phyloP scores from a whole-genome alignment of 2,797 vertebrate species.

The Pyrocephalus nanus region DNA sequence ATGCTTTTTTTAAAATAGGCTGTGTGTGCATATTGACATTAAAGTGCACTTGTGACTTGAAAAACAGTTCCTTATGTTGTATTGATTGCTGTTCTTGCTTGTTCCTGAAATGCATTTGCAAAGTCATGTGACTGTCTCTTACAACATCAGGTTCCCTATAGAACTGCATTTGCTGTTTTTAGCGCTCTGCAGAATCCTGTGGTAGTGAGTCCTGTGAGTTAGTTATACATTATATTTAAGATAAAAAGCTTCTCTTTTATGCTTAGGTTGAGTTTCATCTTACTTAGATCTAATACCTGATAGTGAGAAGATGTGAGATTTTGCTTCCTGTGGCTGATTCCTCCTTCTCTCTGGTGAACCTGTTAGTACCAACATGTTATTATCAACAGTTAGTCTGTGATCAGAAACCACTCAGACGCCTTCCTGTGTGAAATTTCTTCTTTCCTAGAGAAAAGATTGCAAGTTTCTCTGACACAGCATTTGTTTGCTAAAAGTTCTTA shows the following conservation, averaged over 20 bases:
- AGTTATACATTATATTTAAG: neutral
- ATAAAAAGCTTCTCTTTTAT: neutral
- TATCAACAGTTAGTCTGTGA: neutral
- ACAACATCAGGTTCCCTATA: neutral
- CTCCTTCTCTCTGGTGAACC: neutral
- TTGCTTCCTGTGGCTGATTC: neutral
- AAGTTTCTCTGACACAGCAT: neutral
- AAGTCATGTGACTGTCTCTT: neutral
- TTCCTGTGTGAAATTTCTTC: neutral
- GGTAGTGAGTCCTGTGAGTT: neutral
- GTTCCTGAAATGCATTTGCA: neutral
- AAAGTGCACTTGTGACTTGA: neutral
- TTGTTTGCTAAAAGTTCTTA: neutral
- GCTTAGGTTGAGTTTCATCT: neutral
- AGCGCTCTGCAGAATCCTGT: neutral
- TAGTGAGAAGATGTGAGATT: neutral
- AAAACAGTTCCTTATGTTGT: neutral
- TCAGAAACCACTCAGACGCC: neutral
- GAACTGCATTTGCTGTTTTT: neutral
- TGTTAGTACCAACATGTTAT: neutral
- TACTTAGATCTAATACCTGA: neutral
- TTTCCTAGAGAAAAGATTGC: neutral
- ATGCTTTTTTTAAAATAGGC: neutral
- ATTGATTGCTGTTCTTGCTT: neutral
- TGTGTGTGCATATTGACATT: neutral